Evolutionary conservation across 2,113 vertebrate species (phyloP).

Genomic region (Pseudonaja textilis): DNA sequence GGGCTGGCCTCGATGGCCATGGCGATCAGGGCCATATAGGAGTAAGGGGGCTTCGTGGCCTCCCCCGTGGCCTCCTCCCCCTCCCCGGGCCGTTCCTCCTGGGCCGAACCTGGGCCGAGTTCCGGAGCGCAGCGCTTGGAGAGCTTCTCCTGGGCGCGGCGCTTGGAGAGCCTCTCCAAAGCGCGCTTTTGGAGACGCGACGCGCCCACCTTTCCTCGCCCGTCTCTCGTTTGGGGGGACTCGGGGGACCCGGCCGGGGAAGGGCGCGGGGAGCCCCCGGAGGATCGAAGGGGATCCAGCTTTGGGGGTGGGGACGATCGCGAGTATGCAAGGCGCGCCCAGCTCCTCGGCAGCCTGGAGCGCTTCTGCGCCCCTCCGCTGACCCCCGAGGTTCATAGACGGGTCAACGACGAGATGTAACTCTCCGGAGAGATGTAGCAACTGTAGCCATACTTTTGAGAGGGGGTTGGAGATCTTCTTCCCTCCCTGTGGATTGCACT

Average conservation of each 20-base stretch:
- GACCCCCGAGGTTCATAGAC: not conserved
- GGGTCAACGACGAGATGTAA: not conserved
- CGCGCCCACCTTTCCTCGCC: not conserved
- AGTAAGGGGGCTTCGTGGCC: conserved; percentile 73
- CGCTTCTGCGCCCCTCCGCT: not conserved
- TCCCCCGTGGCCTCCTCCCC: not conserved
- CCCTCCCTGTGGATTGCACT: not conserved
- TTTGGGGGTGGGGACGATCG: not conserved
- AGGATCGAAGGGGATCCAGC: no score
- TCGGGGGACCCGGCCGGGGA: not conserved
- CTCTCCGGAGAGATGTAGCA: not conserved
- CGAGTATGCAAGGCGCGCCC: not conserved
- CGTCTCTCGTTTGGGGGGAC: not conserved
- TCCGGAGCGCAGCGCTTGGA: not conserved
- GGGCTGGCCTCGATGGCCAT: conserved; percentile 79
- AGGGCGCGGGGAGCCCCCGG: not conserved
- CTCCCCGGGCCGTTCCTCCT: not conserved
- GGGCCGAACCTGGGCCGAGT: not conserved
- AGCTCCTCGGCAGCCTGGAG: no score
- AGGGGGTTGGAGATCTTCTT: not conserved
- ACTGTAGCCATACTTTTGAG: not conserved
- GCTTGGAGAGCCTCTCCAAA: not conserved
- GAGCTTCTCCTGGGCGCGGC: no score
- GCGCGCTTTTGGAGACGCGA: not conserved
- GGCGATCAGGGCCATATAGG: conserved; percentile 81